Conservation (phyloP, 2,113 vertebrate genomes). For the Ploceus nigricollis region DNA sequence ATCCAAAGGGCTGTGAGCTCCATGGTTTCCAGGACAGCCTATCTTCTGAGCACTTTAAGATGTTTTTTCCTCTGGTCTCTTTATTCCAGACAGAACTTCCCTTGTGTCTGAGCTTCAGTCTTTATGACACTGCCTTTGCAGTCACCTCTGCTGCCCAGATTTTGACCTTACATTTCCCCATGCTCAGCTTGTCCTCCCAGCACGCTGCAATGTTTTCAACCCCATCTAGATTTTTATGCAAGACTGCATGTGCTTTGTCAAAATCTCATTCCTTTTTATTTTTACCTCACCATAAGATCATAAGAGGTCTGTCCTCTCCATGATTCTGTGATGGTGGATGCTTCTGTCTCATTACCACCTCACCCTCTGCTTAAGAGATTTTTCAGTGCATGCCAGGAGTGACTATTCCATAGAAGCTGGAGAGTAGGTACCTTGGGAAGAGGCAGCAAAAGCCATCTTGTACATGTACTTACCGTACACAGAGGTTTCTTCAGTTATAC, state of each 20-base stretch:
- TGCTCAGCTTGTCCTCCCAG: not conserved
- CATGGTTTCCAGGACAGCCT: not conserved
- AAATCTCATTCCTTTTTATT: not conserved
- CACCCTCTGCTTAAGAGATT: not conserved
- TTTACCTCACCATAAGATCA: accelerated
- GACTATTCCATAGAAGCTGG: not conserved
- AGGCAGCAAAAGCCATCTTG: not conserved
- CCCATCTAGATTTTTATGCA: not conserved
- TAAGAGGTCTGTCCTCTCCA: not conserved
- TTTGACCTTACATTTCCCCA: not conserved
- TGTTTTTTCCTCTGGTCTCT: not conserved
- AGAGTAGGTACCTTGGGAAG: not conserved
- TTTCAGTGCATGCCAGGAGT: not conserved
- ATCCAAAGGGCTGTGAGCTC: not conserved
- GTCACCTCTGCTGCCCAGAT: not conserved
- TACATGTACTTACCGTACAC: not conserved
- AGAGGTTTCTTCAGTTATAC: not conserved
- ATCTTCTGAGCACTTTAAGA: not conserved
- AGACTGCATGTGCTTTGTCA: not conserved
- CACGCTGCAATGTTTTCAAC: not conserved
- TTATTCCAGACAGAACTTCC: not conserved
- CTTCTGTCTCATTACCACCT: not conserved
- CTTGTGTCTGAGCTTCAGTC: not conserved
- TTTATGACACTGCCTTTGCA: not conserved
- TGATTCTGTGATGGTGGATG: not conserved